phyloP scores from a whole-genome alignment of 2,113 vertebrate species.

The Alexandromys fortis region DNA sequence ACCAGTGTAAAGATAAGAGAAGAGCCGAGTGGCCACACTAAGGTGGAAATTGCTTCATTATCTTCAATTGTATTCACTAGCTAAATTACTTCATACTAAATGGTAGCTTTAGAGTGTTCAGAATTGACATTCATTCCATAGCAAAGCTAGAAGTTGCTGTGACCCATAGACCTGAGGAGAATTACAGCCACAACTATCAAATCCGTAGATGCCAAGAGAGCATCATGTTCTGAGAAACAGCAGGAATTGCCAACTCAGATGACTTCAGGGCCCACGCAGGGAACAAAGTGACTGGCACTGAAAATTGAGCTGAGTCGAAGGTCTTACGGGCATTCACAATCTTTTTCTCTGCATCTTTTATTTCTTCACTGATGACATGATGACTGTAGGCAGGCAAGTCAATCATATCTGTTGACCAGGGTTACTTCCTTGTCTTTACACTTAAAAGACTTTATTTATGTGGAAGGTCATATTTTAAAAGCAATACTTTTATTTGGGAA shows the following conservation, averaged over 20 bases:
- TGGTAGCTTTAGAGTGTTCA: neutral
- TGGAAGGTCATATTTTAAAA: constrained; percentile 14
- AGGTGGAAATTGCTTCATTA: neutral
- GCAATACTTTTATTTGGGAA: neutral
- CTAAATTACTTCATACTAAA: neutral
- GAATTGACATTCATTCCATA: neutral
- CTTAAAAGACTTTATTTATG: neutral
- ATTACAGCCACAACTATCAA: neutral
- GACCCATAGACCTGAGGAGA: neutral
- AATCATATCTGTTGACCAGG: neutral
- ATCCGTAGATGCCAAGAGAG: constrained; percentile 5
- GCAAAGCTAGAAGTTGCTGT: neutral
- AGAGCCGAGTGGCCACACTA: neutral
- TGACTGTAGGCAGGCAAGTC: neutral
- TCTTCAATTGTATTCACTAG: neutral
- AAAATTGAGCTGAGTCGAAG: neutral
- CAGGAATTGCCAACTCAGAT: neutral
- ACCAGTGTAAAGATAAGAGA: constrained; percentile 6
- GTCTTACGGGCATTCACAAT: neutral
- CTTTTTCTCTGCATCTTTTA: neutral
- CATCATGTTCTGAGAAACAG: neutral
- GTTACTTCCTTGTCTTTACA: neutral
- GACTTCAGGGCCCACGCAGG: neutral
- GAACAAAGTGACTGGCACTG: neutral
- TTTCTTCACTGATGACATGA: neutral